Evolutionary conservation across 2,888 invertebrate species (phyloP), one percentile per base, ranked within the genome.

Genomic region (Cryptophagus acutangulus): DNA sequence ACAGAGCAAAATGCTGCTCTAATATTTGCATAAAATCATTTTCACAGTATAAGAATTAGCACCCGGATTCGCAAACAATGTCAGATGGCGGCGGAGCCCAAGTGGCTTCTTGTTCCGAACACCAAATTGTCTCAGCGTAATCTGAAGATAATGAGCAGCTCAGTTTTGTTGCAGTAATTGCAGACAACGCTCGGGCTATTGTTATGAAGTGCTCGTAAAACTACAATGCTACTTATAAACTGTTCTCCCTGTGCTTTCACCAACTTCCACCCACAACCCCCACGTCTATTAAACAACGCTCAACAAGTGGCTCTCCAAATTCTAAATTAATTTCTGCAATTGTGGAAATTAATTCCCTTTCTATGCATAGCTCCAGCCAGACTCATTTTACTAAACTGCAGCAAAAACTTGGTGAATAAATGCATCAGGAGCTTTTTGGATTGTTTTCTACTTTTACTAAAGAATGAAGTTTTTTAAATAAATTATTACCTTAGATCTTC

Each of bases 61-160:
- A 40, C 29, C n/a, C n/a, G 45, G 52, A 55, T 55, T 54, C 52
- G 48, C 39, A 43, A 40, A 51, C 42, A 51, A 48, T 48, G 6
- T 6, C 24, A 20, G 24, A 20, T 6, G n/a, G 24, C n/a, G 24
- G 6, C 24, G 24, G 24, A 8, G 6, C 6, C n/a, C 24, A n/a
- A 8, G 24, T 20, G 6, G 6, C 15, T 31, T 31, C n/a, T 31
- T 16, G 13, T n/a, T n/a, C n/a, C n/a, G n/a, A 43, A 13, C 4
- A 31, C 38, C 41, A 41, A 45, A 56, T 57, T 57, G 55, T 56
- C 58, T 56, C 51, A 45, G 54, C 12, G 12, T 58, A 57, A 59
- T 59, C 57, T 54, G 49, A 47, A 55, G 53, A 55, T 59, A 59
- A 59, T 59, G 59, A 58, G 56, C 48, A 48, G 48, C 52, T 31